Percentiles rank a stretch among this genome's conserved stretches.
Conservation (phyloP, 2,888 invertebrate genomes). For the Trachelus troglodyta region DNA sequence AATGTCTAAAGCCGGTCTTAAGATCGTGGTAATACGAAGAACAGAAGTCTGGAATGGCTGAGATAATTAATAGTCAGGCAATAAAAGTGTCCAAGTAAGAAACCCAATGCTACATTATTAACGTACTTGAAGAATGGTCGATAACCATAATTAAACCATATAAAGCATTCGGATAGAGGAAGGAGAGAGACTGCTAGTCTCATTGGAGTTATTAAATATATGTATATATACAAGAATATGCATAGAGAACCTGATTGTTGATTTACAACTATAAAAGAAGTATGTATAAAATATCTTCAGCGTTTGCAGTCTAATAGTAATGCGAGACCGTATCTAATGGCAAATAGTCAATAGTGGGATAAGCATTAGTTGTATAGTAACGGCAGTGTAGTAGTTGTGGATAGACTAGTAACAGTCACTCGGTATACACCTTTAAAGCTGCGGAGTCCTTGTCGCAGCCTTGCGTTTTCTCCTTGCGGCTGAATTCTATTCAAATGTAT, state of each 20-base stretch:
- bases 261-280: neutral
- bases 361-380: neutral
- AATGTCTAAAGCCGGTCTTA: neutral
- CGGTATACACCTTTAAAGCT: neutral
- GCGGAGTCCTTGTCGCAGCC: slow-evolving; percentile 54
- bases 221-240: neutral
- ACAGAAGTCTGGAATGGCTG: neutral
- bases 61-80: neutral
- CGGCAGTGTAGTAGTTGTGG: neutral
- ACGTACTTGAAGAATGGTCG: neutral
- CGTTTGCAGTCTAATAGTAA: neutral
- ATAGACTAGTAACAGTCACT: neutral
- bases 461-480: slow-evolving; percentile 56
- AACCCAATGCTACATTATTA: neutral
- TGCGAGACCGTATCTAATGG: neutral
- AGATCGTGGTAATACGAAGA: neutral
- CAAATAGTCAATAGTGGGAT: neutral
- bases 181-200: neutral
- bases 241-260: neutral
- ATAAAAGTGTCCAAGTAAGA: neutral
- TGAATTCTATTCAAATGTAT: slow-evolving; percentile 49
- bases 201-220: neutral
- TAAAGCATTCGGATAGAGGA: neutral
- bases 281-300: neutral
- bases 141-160: neutral